Percentiles rank a stretch among this genome's conserved stretches.
phyloP scores from a whole-genome alignment of 2,888 invertebrate species.

The Trachelus tabidus region DNA sequence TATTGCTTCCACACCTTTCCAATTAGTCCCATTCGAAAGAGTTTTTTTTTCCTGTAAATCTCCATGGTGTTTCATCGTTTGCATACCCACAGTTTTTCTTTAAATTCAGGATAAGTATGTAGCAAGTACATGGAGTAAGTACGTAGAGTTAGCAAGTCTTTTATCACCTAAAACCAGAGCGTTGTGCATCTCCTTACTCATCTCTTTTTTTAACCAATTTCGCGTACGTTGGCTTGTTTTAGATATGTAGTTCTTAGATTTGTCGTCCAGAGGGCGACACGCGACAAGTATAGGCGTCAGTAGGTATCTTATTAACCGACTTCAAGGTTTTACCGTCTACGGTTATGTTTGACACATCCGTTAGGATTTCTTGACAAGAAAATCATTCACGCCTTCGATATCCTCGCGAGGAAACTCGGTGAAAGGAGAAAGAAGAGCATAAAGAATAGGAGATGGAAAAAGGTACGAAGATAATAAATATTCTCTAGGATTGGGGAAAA shows the following conservation, averaged over 20 bases:
- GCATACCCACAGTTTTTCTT: no score
- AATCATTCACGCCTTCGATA: background rate
- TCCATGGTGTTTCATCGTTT: no score
- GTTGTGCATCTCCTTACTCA: no score
- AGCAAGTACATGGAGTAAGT: no score
- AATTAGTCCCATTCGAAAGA: no score
- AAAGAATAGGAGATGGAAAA: background rate
- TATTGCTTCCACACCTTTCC: no score
- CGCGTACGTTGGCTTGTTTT: background rate
- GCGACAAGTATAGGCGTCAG: background rate
- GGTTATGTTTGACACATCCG: background rate
- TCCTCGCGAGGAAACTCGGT: background rate
- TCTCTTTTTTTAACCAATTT: background rate
- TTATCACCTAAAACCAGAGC: no score
- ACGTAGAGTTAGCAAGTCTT: no score
- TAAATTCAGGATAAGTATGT: no score
- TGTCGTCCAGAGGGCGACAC: background rate
- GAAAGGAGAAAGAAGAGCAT: background rate
- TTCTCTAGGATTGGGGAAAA: background rate
- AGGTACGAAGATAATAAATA: background rate
- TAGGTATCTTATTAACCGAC: background rate
- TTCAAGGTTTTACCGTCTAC: background rate
- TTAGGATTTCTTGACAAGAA: background rate
- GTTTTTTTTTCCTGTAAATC: no score
- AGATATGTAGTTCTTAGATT: background rate